Base-by-base conservation (phyloP, 2,797 vertebrate genomes). In the Pyrocephalus nanus region DNA sequence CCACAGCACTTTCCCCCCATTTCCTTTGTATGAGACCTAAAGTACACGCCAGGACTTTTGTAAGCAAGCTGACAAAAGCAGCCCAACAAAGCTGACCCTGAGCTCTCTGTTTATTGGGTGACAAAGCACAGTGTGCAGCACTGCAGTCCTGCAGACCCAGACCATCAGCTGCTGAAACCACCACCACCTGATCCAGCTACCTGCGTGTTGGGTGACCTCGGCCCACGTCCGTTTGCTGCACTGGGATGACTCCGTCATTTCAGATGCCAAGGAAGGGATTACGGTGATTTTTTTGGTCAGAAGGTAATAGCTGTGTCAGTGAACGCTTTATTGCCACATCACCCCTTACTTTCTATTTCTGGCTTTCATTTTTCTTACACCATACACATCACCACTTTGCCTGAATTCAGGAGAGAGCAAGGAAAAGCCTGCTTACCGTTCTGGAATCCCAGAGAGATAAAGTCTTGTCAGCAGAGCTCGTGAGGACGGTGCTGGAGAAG, bases 381-480 rank as follows among this genome's bases (percentile, higher is more conserved):
- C 23, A 15, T 26, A 62, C 23, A 40, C 6, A 7, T 6, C 42
- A 57, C 20, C 15, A 6, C 15, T 45, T 73, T 42, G 15, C 23
- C 48, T 26, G 40, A 73, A 5, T 38, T 53, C 60, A 51, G 47
- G 53, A n/a, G 64, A 65, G 42, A 43, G 34, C 32, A 80, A 60
- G 77, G 64, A 67, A 54, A n/a, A 75, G 79, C 15, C 64, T 70
- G 15, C 80, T 79, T 92, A 86, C 97, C 1, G 61, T 97, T 83
- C 98, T 97, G 67, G 93, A 86, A 30, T 98, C 97, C 97, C 98
- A 98, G 45, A 98, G 50, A 26, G 97, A 97, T 25, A 97, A 50
- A 23, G 97, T 95, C 95, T 97, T 98, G 94, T 97, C 98, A 42
- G 97, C 96, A 88, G 97, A 98, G 64, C 95, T 96, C 3, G 97